phyloP scores from a whole-genome alignment of 2,113 vertebrate species.

The Callipepla californica region DNA sequence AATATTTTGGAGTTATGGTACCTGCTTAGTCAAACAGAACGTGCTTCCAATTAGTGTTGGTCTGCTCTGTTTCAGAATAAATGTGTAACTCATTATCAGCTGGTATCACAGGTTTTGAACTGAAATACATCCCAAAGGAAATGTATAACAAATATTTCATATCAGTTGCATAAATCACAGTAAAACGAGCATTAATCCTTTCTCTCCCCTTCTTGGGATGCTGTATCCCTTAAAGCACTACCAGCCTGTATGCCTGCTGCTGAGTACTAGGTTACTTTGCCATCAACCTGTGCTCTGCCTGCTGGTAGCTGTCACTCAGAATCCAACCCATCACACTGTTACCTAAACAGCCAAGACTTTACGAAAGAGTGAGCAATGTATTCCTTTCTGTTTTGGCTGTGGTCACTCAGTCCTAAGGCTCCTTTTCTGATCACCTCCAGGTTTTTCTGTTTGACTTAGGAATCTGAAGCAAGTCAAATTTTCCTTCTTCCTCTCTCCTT shows the following conservation, averaged over 20 bases:
- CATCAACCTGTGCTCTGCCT: not conserved
- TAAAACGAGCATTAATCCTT: not conserved
- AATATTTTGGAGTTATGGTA: constrained; percentile 40
- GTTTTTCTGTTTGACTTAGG: not conserved
- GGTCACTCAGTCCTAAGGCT: not conserved
- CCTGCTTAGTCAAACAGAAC: constrained; percentile 57
- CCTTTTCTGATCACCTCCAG: not conserved
- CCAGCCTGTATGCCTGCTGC: not conserved
- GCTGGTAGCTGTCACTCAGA: not conserved
- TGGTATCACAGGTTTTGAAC: constrained; percentile 64
- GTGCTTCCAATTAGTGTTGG: constrained; percentile 72
- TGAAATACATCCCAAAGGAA: constrained; percentile 65
- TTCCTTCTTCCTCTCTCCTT: not conserved
- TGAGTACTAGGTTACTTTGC: not conserved
- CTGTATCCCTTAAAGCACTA: not conserved
- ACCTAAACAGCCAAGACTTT: not conserved
- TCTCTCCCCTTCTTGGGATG: not conserved
- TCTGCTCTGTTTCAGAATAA: constrained; percentile 69
- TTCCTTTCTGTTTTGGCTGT: not conserved
- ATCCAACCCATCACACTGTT: not conserved
- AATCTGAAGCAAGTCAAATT: not conserved
- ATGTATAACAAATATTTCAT: constrained; percentile 68
- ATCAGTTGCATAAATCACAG: constrained; percentile 58
- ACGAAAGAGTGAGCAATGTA: not conserved
- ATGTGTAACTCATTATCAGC: constrained; percentile 71